A percentile compares a stretch with the other conserved stretches of the same genome.
Evolutionary conservation across 1,140 invertebrate species (phyloP).

Genomic region (Bombus confusus): DNA sequence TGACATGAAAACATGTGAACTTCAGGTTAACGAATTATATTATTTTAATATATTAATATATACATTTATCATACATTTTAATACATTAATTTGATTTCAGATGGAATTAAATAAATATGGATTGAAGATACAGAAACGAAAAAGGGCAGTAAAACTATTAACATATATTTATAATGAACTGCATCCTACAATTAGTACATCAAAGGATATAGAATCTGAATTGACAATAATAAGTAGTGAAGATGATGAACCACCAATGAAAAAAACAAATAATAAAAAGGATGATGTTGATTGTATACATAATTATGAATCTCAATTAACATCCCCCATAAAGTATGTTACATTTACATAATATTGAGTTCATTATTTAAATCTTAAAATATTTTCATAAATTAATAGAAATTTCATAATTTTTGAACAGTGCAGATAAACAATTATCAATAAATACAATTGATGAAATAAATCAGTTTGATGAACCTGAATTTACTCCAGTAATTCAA

Average conservation of each 20-base stretch:
- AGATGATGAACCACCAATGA: slow-evolving; percentile 54
- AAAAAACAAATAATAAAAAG: slow-evolving; percentile 47
- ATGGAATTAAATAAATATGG: slow-evolving; percentile 81
- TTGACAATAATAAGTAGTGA: slow-evolving; percentile 51
- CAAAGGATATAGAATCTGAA: slow-evolving; percentile 14
- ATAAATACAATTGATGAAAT: slow-evolving; percentile 56
- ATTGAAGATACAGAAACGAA: slow-evolving; percentile 77
- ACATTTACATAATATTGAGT: neutral
- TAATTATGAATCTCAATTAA: slow-evolving; percentile 36
- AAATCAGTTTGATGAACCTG: slow-evolving; percentile 62
- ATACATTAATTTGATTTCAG: slow-evolving; percentile 70
- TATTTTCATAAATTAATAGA: slow-evolving; percentile 4
- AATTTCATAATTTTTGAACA: slow-evolving; percentile 26
- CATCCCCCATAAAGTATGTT: slow-evolving; percentile 47
- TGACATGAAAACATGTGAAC: slow-evolving; percentile 76
- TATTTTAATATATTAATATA: slow-evolving; percentile 17
- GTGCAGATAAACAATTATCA: slow-evolving; percentile 16
- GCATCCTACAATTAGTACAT: slow-evolving; percentile 69
- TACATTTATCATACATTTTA: slow-evolving; percentile 24
- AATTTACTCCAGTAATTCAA: slow-evolving; percentile 6
- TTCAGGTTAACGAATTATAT: slow-evolving; percentile 74
- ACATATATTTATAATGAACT: slow-evolving; percentile 81
- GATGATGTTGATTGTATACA: neutral
- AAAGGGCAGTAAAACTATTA: slow-evolving; percentile 79
- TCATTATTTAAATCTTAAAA: neutral